phyloP scores from a whole-genome alignment of 1,140 invertebrate genomes.

The Papilio xuthus region DNA sequence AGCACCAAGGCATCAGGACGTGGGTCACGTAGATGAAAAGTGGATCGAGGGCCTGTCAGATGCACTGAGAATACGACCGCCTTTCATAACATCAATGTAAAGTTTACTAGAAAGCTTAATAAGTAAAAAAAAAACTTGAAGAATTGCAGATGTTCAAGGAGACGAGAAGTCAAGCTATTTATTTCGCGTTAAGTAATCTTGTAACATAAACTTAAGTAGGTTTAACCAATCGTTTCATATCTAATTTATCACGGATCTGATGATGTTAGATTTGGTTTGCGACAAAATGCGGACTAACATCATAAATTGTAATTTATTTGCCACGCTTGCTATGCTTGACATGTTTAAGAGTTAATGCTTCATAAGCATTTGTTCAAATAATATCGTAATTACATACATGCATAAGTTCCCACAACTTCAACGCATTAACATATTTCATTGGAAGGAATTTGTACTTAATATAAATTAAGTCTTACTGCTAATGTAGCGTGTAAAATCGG shows the following conservation, averaged over 20 bases:
- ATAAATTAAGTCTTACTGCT: conserved; percentile 16
- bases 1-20: conserved; percentile 33
- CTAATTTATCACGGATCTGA: background rate
- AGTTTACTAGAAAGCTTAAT: background rate
- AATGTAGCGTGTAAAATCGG: background rate
- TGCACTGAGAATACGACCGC: conserved; percentile 21
- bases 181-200: background rate
- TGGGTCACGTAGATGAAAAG: conserved; percentile 31
- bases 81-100: background rate
- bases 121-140: background rate
- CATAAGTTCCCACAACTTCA: background rate
- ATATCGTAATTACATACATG: background rate
- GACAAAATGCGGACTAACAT: background rate
- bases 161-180: too few species aligned
- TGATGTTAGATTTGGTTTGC: background rate
- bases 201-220: background rate
- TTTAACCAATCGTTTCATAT: background rate
- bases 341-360: background rate
- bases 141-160: background rate
- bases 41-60: conserved; percentile 21
- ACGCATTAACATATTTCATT: conserved; percentile 7
- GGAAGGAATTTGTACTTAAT: conserved; percentile 16
- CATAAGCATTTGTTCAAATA: background rate
- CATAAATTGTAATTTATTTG: background rate
- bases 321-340: background rate